A percentile compares a stretch with the other conserved stretches of the same genome.
phyloP scores from a whole-genome alignment of 2,888 invertebrate species.

The Aphidoletes aphidimyza region DNA sequence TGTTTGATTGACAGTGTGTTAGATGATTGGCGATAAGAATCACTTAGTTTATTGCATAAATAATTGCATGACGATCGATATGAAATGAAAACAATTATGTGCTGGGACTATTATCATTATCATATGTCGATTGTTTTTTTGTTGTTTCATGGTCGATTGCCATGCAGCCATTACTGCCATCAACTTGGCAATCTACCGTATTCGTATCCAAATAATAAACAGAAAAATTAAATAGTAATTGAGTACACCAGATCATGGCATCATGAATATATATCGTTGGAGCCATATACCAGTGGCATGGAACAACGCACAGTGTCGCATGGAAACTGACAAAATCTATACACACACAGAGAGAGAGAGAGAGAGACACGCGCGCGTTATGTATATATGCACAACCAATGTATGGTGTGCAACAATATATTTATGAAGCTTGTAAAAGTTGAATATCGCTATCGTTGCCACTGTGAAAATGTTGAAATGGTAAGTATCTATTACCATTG shows the following conservation, averaged over 20 bases:
- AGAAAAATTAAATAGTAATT: slow-evolving; percentile 7
- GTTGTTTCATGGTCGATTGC: neutral
- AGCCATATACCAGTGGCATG: neutral
- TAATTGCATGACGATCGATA: neutral
- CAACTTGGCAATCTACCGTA: neutral
- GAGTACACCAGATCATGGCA: neutral
- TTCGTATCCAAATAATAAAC: slow-evolving; percentile 31
- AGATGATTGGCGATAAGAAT: too few species aligned
- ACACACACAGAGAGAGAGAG: too few species aligned
- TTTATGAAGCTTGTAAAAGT: neutral
- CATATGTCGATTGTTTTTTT: neutral
- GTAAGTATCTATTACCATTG: neutral
- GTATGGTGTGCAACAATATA: neutral
- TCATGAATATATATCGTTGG: neutral
- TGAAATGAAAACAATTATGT: neutral
- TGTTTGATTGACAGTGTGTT: too few species aligned
- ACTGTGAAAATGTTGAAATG: too few species aligned
- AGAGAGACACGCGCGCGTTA: too few species aligned
- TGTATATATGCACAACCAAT: neutral
- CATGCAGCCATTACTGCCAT: neutral
- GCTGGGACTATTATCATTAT: neutral
- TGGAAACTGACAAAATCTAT: too few species aligned
- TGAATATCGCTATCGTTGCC: neutral
- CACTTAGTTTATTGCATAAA: too few species aligned
- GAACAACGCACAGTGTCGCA: too few species aligned